Percentiles rank a stretch among this genome's conserved stretches.
These are phyloP conservation scores for Tamias sibiricus DNA, from an alignment of 2,113 vertebrate species.

Conservation along the genomic window DNA sequence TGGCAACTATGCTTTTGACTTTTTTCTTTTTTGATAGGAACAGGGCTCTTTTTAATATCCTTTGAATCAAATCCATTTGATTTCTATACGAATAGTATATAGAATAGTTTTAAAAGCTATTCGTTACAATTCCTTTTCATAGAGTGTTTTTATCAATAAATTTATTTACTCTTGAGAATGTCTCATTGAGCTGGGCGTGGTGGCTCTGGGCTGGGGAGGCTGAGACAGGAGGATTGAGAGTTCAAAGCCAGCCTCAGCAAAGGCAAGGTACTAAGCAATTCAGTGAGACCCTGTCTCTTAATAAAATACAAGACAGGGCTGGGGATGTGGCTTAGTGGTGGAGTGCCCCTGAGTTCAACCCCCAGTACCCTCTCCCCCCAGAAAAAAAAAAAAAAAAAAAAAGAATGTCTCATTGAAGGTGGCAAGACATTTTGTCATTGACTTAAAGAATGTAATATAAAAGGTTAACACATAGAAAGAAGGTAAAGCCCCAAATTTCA, in stretches of 20 bases:
- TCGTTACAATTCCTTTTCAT: slow-evolving; percentile 34
- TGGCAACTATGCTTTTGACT: background rate
- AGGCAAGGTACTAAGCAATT: no score
- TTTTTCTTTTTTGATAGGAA: background rate
- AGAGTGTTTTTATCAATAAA: background rate
- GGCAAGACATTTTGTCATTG: background rate
- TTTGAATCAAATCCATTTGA: background rate
- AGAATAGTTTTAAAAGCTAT: background rate
- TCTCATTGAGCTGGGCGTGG: background rate
- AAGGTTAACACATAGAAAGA: background rate
- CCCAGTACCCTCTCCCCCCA: no score
- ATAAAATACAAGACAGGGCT: no score
- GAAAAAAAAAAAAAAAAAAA: accelerated
- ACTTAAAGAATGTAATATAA: background rate
- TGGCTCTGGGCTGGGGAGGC: no score
- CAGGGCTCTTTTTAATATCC: background rate
- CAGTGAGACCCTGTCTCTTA: no score
- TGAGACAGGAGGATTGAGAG: no score
- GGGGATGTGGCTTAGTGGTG: no score
- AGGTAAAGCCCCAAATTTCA: background rate
- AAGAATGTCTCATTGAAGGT: background rate
- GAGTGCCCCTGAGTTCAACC: no score
- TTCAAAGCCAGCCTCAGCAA: no score
- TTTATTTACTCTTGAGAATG: background rate
- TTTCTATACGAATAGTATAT: background rate